Base-by-base conservation (phyloP, 2,888 invertebrate genomes). In the Cerceris ruficornis region DNA sequence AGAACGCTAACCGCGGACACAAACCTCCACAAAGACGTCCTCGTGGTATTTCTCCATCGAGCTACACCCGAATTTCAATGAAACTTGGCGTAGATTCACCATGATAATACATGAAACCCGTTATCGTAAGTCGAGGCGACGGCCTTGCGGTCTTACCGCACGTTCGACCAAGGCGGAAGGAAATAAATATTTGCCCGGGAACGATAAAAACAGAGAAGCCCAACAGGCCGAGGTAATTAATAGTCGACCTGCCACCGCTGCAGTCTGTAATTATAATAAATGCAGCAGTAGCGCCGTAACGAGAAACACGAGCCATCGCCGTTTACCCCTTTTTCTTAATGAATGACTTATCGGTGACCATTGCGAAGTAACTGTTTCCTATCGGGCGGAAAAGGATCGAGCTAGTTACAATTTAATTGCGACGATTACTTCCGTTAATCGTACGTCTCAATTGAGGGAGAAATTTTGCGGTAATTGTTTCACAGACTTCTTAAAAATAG, bases 131-230 rank as follows among this genome's bases (percentile, higher is more conserved):
- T 46, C 46, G 9, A 46, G 5, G 46, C 9, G 9, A 11, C 11
- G 1, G 6, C 46, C 68, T 28, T 28, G 28, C 4, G 54, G 9
- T 11, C 68, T 72, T 72, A 66, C 41, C 61, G 41, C 57, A 57
- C 57, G 67, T 65, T 79, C 68, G 14, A 55, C 15, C 11, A 7
- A 43, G 54, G 13, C 52, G 75, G 55, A 75, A 75, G 69, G 55
- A 80, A 80, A 62, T 28, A 28, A 28, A 28, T 79, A 70, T 80
- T 80, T 75, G 69, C 52, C 50, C n/a, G 50, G 55, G 9, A 60
- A 15, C 69, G 75, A 71, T 78, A 79, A 80, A 28, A 79, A 67
- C 65, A 73, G 49, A 9, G 64, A 41, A n/a, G 28, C 67, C 9
- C 67, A 67, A 71, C 65, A 46, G 15, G 1, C 15, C 60, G 41